These are phyloP conservation scores for Numenius arquata DNA, from an alignment of 2,113 vertebrate species.

Conservation along the genomic window DNA sequence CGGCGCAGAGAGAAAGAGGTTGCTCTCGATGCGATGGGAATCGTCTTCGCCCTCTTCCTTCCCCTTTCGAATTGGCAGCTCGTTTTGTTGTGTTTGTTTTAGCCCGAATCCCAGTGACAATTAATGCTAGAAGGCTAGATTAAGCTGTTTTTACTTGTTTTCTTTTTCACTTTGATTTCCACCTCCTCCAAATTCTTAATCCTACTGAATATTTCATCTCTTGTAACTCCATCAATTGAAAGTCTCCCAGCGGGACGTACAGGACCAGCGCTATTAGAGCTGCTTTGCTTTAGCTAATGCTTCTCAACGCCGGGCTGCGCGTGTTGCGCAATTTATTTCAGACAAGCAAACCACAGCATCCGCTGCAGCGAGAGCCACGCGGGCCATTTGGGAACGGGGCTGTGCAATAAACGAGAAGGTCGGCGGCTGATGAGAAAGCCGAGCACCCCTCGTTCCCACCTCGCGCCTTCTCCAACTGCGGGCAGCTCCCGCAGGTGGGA, in stretches of 20 bases:
- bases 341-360: not conserved
- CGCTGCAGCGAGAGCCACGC: not conserved
- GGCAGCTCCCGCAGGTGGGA: not conserved
- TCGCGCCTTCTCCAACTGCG: fast-evolving
- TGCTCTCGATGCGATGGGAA: not conserved
- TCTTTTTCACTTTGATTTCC: conserved; percentile 41
- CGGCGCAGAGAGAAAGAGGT: fast-evolving
- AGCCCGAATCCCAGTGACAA: conserved; percentile 11
- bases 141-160: conserved; percentile 42
- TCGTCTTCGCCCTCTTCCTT: not conserved
- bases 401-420: not conserved
- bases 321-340: not conserved
- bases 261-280: not conserved
- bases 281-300: not conserved
- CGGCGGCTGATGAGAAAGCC: not conserved
- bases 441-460: not conserved
- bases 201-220: conserved; percentile 56
- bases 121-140: conserved; percentile 10
- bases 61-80: conserved; percentile 6
- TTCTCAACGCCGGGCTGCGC: not conserved
- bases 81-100: not conserved
- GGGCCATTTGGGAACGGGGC: not conserved
- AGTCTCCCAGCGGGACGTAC: not conserved
- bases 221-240: not conserved
- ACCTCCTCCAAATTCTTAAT: conserved; percentile 58